Conservation (phyloP, 2,113 vertebrate species). For the Melanerpes formicivorus region DNA sequence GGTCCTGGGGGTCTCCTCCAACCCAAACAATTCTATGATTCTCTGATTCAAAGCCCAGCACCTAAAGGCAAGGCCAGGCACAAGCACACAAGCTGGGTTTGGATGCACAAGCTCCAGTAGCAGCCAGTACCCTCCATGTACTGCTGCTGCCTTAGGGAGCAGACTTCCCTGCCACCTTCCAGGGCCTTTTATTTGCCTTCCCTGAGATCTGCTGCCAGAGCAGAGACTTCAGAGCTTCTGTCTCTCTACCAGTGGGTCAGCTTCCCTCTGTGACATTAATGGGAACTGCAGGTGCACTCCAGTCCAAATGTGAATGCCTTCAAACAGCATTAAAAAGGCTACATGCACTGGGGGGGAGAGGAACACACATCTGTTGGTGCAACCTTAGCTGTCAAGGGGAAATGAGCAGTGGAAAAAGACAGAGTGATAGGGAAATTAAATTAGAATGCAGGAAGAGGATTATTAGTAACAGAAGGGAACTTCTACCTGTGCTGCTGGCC, state of each 20-base stretch:
- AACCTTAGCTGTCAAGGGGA: conserved; percentile 51
- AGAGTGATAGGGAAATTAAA: conserved; percentile 53
- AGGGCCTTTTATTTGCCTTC: background rate
- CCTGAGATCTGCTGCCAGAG: background rate
- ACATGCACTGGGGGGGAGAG: conserved; percentile 10
- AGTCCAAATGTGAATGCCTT: conserved; percentile 14
- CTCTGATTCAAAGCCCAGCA: background rate
- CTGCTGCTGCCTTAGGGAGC: background rate
- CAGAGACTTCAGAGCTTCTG: background rate
- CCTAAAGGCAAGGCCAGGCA: background rate
- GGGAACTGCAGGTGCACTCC: conserved; percentile 36
- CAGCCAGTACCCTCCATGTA: background rate
- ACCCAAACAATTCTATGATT: no score
- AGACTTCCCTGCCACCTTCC: background rate
- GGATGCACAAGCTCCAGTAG: background rate
- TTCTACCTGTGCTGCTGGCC: conserved; percentile 44
- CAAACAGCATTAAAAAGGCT: conserved; percentile 2
- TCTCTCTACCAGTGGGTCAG: background rate
- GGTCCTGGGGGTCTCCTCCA: no score
- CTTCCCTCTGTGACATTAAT: conserved; percentile 11
- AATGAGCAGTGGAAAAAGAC: conserved; percentile 36
- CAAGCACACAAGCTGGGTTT: background rate
- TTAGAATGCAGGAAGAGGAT: conserved; percentile 51
- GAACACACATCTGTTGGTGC: background rate
- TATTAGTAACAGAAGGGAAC: conserved; percentile 48